These are phyloP conservation scores for Sciaenops ocellatus DNA, from an alignment of 2,797 vertebrate genomes.

Conservation along the genomic window DNA sequence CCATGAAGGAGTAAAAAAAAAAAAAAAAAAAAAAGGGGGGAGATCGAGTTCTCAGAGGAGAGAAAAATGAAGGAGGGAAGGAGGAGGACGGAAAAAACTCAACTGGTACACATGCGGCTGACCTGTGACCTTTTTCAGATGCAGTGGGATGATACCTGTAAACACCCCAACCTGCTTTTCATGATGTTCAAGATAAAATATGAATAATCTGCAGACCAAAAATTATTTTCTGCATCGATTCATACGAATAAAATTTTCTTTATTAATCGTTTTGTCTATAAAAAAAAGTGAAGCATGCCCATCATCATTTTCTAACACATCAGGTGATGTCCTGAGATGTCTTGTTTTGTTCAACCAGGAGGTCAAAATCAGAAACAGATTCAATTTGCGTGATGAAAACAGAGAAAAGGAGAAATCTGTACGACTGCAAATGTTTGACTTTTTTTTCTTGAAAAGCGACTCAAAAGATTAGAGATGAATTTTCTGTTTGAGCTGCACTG, in stretches of 20 bases:
- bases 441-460: background rate
- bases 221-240: background rate
- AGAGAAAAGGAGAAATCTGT: background rate
- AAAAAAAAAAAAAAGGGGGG: background rate
- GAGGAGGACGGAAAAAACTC: background rate
- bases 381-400: background rate
- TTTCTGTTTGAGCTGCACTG: background rate
- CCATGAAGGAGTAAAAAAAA: background rate
- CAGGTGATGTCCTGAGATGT: background rate
- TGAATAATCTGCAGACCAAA: background rate
- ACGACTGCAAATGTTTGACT: background rate
- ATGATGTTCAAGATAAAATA: background rate
- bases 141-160: background rate
- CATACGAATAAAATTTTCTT: accelerated
- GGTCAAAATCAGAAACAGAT: no score
- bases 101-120: conserved; percentile 2
- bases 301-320: background rate
- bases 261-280: background rate
- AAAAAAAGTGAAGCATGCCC: background rate
- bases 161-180: background rate
- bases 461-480: background rate
- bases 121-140: conserved; percentile 61
- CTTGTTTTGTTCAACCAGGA: background rate
- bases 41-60: conserved; percentile 28
- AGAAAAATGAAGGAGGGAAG: background rate